Evolutionary conservation across 2,888 invertebrate species (phyloP).

Genomic region (Limnephilus lunatus): DNA sequence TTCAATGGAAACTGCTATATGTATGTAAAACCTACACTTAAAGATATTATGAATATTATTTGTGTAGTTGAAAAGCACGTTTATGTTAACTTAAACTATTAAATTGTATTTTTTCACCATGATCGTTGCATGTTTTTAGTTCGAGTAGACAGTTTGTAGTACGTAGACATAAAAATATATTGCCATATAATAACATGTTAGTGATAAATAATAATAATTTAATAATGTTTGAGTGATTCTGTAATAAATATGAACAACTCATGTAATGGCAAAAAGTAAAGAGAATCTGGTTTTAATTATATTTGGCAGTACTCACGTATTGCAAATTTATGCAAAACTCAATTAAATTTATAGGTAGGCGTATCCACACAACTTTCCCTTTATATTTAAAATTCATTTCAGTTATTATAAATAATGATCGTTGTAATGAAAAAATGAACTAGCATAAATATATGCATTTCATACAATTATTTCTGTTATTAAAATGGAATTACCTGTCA

Average conservation of each 20-base stretch:
- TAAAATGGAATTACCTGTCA: too few relatives aligned
- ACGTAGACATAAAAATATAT: neutral
- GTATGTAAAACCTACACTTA: constrained; percentile 17
- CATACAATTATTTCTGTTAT: neutral
- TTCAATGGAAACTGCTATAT: constrained; percentile 43
- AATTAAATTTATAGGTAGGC: neutral
- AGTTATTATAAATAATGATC: neutral
- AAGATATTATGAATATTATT: constrained; percentile 10
- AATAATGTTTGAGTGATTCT: neutral
- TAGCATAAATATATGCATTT: neutral
- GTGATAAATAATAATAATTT: neutral
- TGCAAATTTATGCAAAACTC: neutral
- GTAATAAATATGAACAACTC: neutral
- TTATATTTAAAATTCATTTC: neutral
- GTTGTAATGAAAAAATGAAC: neutral
- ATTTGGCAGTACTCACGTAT: neutral
- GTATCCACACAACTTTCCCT: neutral
- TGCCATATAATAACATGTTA: neutral
- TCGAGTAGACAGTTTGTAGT: neutral
- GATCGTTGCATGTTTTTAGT: neutral
- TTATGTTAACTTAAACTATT: constrained; percentile 16
- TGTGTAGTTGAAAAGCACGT: constrained; percentile 13
- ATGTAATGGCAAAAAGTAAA: constrained; percentile 11
- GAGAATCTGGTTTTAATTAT: neutral
- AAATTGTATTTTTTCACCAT: constrained; percentile 42